Percentiles rank a stretch among this genome's conserved stretches.
Evolutionary conservation across 2,888 invertebrate species (phyloP).

Genomic region (Hedychridium roseum): DNA sequence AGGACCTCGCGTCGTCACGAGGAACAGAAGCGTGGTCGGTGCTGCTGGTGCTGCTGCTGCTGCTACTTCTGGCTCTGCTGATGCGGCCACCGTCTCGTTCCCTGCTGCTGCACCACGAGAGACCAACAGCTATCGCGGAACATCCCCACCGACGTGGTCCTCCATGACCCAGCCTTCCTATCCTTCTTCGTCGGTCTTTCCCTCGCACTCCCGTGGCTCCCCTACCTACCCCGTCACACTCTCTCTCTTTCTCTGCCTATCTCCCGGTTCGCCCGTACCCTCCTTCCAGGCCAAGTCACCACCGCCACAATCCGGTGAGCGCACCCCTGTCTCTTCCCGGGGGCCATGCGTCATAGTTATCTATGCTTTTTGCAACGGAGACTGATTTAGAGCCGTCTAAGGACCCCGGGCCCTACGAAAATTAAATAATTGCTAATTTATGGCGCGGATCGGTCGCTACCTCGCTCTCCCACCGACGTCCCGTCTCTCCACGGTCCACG

Average conservation of each 20-base stretch:
- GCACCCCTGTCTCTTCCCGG: constrained; percentile 59
- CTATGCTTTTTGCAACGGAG: constrained; percentile 64
- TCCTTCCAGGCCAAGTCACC: constrained; percentile 40
- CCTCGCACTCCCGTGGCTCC: constrained; percentile 17
- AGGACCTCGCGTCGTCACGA: constrained; percentile 1
- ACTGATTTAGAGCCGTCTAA: constrained; percentile 65
- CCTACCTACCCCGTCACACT: constrained; percentile 18
- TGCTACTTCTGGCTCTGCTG: constrained; percentile 11
- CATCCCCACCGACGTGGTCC: constrained; percentile 16
- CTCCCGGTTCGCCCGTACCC: constrained; percentile 31
- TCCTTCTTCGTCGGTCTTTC: constrained; percentile 7
- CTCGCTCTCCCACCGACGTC: constrained; percentile 35
- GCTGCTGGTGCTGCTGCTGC: constrained; percentile 13
- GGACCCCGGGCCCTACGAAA: constrained; percentile 64
- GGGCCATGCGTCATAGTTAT: constrained; percentile 64
- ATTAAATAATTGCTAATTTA: constrained; percentile 65
- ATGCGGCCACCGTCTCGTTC: background rate
- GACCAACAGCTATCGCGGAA: constrained; percentile 12
- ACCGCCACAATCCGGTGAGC: constrained; percentile 47
- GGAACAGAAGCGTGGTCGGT: constrained; percentile 24
- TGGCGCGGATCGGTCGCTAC: constrained; percentile 60
- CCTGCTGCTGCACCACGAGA: constrained; percentile 6
- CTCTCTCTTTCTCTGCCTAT: constrained; percentile 16
- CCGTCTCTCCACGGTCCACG: too few species aligned
- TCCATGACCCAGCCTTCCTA: constrained; percentile 11